phyloP scores from a whole-genome alignment of 2,888 invertebrate species.

The Agrenia bidenticulata region DNA sequence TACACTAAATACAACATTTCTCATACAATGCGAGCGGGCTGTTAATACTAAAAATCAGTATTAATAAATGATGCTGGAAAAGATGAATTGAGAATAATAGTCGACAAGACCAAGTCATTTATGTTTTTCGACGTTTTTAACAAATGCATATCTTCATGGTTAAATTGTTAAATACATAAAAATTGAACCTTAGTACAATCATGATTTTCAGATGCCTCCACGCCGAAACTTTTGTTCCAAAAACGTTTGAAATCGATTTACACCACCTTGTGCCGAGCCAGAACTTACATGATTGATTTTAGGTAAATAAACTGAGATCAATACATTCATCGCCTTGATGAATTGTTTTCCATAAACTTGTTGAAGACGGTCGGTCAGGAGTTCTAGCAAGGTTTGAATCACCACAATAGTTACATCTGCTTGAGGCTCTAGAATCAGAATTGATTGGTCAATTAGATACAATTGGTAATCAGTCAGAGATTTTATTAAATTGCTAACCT shows the following conservation, averaged over 20 bases:
- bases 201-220: too few species aligned
- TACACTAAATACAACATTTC: too few species aligned
- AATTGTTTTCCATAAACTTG: slow-evolving; percentile 44
- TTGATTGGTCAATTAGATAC: not conserved
- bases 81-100: too few species aligned
- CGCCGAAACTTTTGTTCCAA: slow-evolving; percentile 28
- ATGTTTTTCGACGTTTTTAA: too few species aligned
- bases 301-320: slow-evolving; percentile 36
- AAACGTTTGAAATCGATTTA: slow-evolving; percentile 48
- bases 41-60: too few species aligned
- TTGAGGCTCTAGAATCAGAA: slow-evolving; percentile 46
- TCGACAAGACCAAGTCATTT: not conserved
- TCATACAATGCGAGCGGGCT: too few species aligned
- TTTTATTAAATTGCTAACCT: slow-evolving; percentile 28
- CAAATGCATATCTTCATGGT: too few species aligned
- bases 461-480: not conserved
- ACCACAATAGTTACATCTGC: slow-evolving; percentile 51
- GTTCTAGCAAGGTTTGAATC: slow-evolving; percentile 48
- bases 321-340: slow-evolving; percentile 38
- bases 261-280: slow-evolving; percentile 36
- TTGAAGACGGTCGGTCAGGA: slow-evolving; percentile 39
- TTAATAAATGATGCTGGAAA: too few species aligned
- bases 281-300: slow-evolving; percentile 45
- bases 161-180: too few species aligned
- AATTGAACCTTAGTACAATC: too few species aligned